Evolutionary conservation across 1,140 invertebrate genomes (phyloP).

Genomic region (Aculops lycopersici): DNA sequence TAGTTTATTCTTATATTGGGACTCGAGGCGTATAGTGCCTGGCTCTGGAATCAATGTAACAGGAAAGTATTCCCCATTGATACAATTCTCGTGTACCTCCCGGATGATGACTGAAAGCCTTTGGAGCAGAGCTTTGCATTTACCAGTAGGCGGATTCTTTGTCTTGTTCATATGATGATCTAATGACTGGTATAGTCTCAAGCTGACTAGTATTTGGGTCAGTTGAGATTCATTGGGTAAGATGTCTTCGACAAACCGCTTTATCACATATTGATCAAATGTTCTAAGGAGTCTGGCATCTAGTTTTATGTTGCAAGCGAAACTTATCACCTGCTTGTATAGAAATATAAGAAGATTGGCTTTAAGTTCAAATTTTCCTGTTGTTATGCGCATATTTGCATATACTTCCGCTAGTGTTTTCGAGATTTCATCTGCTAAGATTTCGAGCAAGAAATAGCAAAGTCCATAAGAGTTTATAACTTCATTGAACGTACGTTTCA

Average conservation of each 20-base stretch:
- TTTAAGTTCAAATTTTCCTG: background rate
- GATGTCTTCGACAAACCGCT: background rate
- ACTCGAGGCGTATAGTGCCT: too few relatives aligned
- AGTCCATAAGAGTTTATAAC: background rate
- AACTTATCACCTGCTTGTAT: background rate
- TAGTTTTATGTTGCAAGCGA: background rate
- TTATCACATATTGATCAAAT: background rate
- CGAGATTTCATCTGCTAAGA: background rate
- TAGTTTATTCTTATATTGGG: too few relatives aligned
- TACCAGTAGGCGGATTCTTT: background rate
- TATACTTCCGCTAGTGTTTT: background rate
- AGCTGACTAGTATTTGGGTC: background rate
- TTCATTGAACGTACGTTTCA: background rate
- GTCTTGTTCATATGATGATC: background rate
- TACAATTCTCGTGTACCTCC: background rate
- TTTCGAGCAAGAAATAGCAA: background rate
- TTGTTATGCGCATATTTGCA: background rate
- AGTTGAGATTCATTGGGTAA: background rate
- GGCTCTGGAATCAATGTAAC: background rate
- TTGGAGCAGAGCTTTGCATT: background rate
- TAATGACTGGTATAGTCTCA: background rate
- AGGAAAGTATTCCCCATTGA: background rate
- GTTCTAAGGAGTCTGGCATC: background rate
- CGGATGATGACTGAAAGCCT: background rate
- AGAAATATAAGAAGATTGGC: background rate